Percentiles rank a stretch among this genome's conserved stretches.
phyloP scores from a whole-genome alignment of 2,113 vertebrate genomes.

The Phalacrocorax aristotelis region DNA sequence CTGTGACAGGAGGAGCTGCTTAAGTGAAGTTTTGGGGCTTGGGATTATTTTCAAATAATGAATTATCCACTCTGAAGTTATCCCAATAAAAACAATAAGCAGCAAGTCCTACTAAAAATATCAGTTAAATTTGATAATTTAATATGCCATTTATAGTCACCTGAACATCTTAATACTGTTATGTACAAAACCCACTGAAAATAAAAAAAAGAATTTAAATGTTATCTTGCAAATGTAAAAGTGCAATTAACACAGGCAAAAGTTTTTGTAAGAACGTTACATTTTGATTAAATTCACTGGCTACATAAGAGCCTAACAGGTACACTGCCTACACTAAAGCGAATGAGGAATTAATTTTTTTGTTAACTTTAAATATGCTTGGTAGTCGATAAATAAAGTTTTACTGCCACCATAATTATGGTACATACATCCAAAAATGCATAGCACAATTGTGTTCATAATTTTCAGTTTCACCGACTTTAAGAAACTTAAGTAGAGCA shows the following conservation, averaged over 20 bases:
- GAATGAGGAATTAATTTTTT: constrained; percentile 14
- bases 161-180: constrained; percentile 32
- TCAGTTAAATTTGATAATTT: constrained; percentile 16
- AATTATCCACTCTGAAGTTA: neutral
- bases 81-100: neutral
- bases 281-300: constrained; percentile 3
- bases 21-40: neutral
- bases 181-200: constrained; percentile 41
- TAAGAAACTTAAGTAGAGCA: constrained; percentile 4
- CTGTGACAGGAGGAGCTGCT: neutral
- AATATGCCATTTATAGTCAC: constrained; percentile 21
- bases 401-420: constrained; percentile 55
- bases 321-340: neutral
- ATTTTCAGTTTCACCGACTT: constrained; percentile 50
- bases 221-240: constrained; percentile 53
- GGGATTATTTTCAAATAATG: constrained; percentile 20
- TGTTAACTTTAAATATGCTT: constrained; percentile 26
- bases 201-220: constrained; percentile 15
- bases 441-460: constrained; percentile 17
- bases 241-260: constrained; percentile 50
- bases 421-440: constrained; percentile 38
- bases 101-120: constrained; percentile 18
- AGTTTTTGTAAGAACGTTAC: neutral
- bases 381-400: constrained; percentile 2
- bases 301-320: neutral